phyloP scores from a whole-genome alignment of 2,888 invertebrate genomes.

The Drosophila tanythrix region DNA sequence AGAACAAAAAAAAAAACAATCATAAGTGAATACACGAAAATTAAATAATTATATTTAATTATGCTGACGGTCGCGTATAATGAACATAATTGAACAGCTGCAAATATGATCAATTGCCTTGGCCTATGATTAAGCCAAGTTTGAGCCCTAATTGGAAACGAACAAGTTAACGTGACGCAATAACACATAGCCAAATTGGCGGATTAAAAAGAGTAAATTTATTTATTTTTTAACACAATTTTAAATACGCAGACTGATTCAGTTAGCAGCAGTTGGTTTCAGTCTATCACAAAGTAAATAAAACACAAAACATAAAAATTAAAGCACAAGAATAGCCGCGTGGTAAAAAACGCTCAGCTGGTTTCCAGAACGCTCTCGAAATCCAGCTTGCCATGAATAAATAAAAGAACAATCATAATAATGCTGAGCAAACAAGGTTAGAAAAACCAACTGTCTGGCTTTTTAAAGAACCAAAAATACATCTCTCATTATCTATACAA shows the following conservation, averaged over 20 bases:
- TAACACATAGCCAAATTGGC: conserved; percentile 9
- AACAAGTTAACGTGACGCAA: conserved; percentile 22
- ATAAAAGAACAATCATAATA: background rate
- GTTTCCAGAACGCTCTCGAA: conserved; percentile 1
- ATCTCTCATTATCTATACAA: background rate
- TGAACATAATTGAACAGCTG: conserved; percentile 25
- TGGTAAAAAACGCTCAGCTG: conserved; percentile 11
- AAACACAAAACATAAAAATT: conserved; percentile 13
- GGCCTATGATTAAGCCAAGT: conserved; percentile 22
- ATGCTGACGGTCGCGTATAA: conserved; percentile 4
- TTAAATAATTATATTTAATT: conserved; percentile 10
- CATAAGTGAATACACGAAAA: background rate
- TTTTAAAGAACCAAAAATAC: background rate
- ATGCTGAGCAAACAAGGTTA: conserved; percentile 9
- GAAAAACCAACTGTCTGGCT: background rate
- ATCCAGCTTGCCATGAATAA: background rate
- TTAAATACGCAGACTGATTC: conserved; percentile 6
- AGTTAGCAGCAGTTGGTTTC: conserved; percentile 24
- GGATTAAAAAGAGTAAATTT: conserved; percentile 20
- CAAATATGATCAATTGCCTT: conserved; percentile 37
- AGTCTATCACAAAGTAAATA: conserved; percentile 21
- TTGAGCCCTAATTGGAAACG: conserved; percentile 17
- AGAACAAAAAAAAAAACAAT: conserved; percentile 9
- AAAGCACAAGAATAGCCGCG: conserved; percentile 12
- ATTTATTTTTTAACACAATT: background rate